phyloP scores from a whole-genome alignment of 1,140 invertebrate genomes.

The Mactra quadrangularis region DNA sequence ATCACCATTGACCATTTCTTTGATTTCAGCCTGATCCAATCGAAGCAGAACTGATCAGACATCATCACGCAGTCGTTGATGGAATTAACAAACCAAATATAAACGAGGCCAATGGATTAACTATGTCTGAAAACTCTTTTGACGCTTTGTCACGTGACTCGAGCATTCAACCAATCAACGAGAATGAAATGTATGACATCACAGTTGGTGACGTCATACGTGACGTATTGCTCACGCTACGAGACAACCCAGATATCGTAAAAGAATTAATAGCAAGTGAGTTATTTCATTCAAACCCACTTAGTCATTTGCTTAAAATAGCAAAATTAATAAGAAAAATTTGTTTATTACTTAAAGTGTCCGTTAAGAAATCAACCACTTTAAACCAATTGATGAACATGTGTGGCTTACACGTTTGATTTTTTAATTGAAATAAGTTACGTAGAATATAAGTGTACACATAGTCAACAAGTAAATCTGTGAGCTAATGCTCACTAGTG shows the following conservation, averaged over 20 bases:
- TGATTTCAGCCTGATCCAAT: constrained; percentile 14
- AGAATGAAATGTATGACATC: constrained; percentile 50
- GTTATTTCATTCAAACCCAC: too few species aligned
- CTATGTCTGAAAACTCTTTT: too few species aligned
- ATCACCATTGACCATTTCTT: too few species aligned
- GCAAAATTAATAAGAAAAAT: too few species aligned
- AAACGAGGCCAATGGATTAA: neutral
- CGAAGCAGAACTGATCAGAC: constrained; percentile 25
- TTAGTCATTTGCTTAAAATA: too few species aligned
- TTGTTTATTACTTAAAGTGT: neutral
- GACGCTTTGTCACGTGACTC: too few species aligned
- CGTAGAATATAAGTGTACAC: too few species aligned
- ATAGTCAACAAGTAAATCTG: too few species aligned
- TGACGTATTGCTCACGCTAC: constrained; percentile 51
- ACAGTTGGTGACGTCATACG: constrained; percentile 61
- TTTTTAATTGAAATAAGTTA: too few species aligned
- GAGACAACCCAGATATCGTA: constrained; percentile 48
- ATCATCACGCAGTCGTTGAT: constrained; percentile 13
- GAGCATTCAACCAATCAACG: constrained; percentile 1
- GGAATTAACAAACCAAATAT: neutral
- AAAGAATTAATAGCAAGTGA: constrained; percentile 51
- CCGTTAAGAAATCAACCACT: neutral
- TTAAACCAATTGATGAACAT: neutral
- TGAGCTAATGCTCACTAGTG: too few species aligned
- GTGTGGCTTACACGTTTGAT: too few species aligned